phyloP scores from a whole-genome alignment of 2,113 vertebrate species.

The Tinamus guttatus region DNA sequence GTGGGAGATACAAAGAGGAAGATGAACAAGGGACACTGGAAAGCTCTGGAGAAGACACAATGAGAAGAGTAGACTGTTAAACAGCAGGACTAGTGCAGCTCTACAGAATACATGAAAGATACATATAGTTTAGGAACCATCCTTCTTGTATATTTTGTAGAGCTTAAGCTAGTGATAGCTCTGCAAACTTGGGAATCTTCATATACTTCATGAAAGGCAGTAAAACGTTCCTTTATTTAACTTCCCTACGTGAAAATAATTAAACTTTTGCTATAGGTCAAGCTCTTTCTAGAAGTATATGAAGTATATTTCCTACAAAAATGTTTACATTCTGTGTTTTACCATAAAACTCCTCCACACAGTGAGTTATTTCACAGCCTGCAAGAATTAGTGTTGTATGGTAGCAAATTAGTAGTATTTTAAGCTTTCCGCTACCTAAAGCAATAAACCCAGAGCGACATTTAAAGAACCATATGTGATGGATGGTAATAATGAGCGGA shows the following conservation, averaged over 20 bases:
- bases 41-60: neutral
- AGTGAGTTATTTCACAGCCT: neutral
- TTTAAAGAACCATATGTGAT: neutral
- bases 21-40: neutral
- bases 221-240: neutral
- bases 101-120: neutral
- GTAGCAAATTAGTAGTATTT: neutral
- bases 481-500: neutral
- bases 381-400: neutral
- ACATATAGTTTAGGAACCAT: neutral
- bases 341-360: neutral
- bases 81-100: neutral
- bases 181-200: neutral
- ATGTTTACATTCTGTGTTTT: neutral
- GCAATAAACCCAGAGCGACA: neutral
- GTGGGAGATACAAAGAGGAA: neutral
- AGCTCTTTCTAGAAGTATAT: neutral
- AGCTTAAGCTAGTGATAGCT: neutral
- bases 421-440: neutral
- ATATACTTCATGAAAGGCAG: neutral
- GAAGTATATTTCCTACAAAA: neutral
- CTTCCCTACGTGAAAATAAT: neutral
- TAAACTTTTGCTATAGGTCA: neutral
- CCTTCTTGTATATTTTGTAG: neutral
- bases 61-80: neutral